A percentile compares a stretch with the other conserved stretches of the same genome.
Evolutionary conservation across 2,113 vertebrate species (phyloP).

Genomic region (Chrysochloris asiatica): DNA sequence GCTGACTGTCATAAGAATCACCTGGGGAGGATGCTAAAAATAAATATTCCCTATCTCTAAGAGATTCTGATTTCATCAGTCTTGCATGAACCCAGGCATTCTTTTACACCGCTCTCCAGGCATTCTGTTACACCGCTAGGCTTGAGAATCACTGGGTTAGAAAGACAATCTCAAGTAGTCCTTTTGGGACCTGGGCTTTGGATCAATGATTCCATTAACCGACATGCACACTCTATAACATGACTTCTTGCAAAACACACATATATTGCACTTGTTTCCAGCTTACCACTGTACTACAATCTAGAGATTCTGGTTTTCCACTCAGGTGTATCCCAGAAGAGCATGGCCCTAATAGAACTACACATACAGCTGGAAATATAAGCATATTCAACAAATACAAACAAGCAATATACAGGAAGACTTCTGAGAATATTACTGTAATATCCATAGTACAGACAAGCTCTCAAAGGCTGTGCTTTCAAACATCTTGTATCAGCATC

Average conservation of each 20-base stretch:
- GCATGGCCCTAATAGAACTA: neutral
- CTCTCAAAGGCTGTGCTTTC: neutral
- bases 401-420: neutral
- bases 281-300: neutral
- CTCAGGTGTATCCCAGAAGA: neutral
- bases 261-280: neutral
- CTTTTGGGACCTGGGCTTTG: constrained; percentile 7
- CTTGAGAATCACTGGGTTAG: constrained; percentile 50
- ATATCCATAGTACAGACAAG: neutral
- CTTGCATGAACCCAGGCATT: constrained; percentile 14
- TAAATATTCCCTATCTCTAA: neutral
- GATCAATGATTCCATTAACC: constrained; percentile 54
- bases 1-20: neutral
- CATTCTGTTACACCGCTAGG: neutral
- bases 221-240: constrained; percentile 30
- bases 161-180: constrained; percentile 52
- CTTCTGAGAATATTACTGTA: neutral
- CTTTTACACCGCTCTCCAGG: constrained; percentile 51
- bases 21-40: neutral
- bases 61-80: constrained; percentile 10
- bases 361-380: neutral
- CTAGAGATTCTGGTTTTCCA: neutral
- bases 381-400: constrained; percentile 12
- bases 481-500: neutral
- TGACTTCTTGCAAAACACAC: constrained; percentile 45